Evolutionary conservation across 2,888 invertebrate genomes (phyloP), one percentile per base, ranked within the genome.

Genomic region (Rhamnusium bicolor): DNA sequence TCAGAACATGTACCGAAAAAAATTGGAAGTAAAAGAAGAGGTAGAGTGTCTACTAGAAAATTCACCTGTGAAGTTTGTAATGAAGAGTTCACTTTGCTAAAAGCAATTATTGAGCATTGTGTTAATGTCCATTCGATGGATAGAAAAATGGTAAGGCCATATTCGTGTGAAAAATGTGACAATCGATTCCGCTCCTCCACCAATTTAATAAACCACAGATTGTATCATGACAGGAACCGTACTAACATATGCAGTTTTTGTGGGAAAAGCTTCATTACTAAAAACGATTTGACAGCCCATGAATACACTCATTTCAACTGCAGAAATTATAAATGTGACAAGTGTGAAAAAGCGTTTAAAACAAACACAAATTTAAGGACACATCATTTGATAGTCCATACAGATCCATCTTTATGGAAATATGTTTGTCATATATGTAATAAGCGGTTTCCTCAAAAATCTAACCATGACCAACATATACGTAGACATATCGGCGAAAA

Each of bases 231-330:
- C 14, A 81, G 82, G 10, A 79, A 80, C 27, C 77, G 86, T 4
- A 73, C 74, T 6, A 82, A 84, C 32, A 82, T 85, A 32, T 85
- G 86, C 68, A 82, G 81, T 66, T 81, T 80, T 67, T 85, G 85
- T 70, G 85, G 85, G 4, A 91, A 91, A 83, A 87, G 89, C 58
- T 86, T 82, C 68, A 84, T 84, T 29, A 85, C 85, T 0, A 84
- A 83, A 70, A 80, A 80, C 14, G 85, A 86, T 65, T 75, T 86
- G 18, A 80, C 75, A 1, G 80, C 79, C 2, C 86, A 86, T 73
- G 84, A 84, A 69, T 81, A 83, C 53, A 82, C 79, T 5, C 86
- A 86, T 71, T 80, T 80, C 32, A 84, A 83, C 60, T 67, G 79
- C 51, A 74, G 85, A 51, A 84, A 84, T 49, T 84, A 83, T 70